These are phyloP conservation scores for Ennomos fuscantarius DNA, from an alignment of 2,888 invertebrate genomes.

Conservation along the genomic window DNA sequence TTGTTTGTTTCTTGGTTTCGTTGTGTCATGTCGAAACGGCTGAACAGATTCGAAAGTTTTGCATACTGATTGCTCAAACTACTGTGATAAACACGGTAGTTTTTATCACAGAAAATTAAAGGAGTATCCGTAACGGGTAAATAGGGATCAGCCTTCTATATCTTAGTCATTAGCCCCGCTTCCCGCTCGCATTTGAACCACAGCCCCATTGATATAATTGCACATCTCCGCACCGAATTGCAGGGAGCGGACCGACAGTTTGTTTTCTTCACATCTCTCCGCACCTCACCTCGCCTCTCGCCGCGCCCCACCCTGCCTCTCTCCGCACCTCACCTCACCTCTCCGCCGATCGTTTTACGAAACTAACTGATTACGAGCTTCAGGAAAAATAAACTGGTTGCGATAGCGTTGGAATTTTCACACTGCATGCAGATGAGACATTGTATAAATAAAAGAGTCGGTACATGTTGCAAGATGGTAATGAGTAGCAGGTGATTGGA, in stretches of 20 bases:
- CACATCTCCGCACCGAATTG: conserved; percentile 58
- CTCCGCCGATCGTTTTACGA: conserved; percentile 17
- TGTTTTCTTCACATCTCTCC: conserved; percentile 50
- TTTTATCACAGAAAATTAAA: too few relatives aligned
- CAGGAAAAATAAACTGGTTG: conserved; percentile 20
- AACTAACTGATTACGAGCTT: conserved; percentile 18
- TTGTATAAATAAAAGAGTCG: conserved; percentile 5
- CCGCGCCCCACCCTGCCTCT: too few relatives aligned
- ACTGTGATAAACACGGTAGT: too few relatives aligned
- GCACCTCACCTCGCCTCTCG: conserved; percentile 1
- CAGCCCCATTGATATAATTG: conserved; percentile 55
- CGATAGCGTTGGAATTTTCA: conserved; percentile 12
- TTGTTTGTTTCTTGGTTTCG: too few relatives aligned
- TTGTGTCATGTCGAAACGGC: too few relatives aligned
- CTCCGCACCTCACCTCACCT: conserved; percentile 1
- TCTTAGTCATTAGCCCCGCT: background rate
- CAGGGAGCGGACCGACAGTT: conserved; percentile 59
- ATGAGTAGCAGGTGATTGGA: background rate
- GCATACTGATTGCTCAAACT: too few relatives aligned
- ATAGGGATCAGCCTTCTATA: too few relatives aligned
- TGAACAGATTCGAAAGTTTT: too few relatives aligned
- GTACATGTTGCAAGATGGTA: background rate
- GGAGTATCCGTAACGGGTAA: too few relatives aligned
- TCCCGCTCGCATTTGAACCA: conserved; percentile 31
- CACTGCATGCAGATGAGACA: conserved; percentile 17